These are phyloP conservation scores for Cabera pusaria DNA, from an alignment of 2,888 invertebrate species.

Conservation along the genomic window DNA sequence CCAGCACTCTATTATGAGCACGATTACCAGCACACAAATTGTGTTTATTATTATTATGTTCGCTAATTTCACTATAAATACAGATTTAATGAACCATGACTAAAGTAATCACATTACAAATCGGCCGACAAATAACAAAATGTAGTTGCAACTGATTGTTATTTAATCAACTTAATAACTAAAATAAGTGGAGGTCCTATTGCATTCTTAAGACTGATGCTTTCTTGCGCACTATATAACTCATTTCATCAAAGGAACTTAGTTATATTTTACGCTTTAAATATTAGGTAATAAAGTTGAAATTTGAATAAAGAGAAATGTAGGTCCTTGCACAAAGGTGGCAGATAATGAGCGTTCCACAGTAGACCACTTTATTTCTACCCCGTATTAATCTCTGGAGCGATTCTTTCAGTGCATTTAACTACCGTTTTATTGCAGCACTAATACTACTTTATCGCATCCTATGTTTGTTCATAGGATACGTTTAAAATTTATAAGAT, in stretches of 20 bases:
- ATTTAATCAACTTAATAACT: no score
- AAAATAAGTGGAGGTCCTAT: slow-evolving; percentile 12
- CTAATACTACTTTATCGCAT: slow-evolving; percentile 43
- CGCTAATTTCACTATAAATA: no score
- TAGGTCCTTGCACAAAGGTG: slow-evolving; percentile 21
- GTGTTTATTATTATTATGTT: no score
- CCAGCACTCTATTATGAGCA: no score
- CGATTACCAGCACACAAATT: no score
- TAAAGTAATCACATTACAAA: no score
- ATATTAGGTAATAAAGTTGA: slow-evolving; percentile 3
- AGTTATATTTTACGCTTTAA: slow-evolving; percentile 4
- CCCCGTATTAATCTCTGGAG: slow-evolving; percentile 49
- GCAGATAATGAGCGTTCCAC: slow-evolving; percentile 30
- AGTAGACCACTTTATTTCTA: slow-evolving; percentile 38
- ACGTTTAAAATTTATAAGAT: slow-evolving; percentile 31
- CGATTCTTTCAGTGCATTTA: slow-evolving; percentile 46
- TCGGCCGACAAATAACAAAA: no score
- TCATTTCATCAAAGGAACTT: neutral
- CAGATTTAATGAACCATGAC: no score
- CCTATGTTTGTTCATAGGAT: slow-evolving; percentile 34
- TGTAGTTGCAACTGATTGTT: slow-evolving; percentile 12
- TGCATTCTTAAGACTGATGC: slow-evolving; percentile 11
- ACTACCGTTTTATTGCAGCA: slow-evolving; percentile 51
- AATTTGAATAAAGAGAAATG: slow-evolving; percentile 7
- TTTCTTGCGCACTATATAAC: slow-evolving; percentile 18